Base-by-base conservation (phyloP, 2,113 vertebrate species). In the Balaeniceps rex region DNA sequence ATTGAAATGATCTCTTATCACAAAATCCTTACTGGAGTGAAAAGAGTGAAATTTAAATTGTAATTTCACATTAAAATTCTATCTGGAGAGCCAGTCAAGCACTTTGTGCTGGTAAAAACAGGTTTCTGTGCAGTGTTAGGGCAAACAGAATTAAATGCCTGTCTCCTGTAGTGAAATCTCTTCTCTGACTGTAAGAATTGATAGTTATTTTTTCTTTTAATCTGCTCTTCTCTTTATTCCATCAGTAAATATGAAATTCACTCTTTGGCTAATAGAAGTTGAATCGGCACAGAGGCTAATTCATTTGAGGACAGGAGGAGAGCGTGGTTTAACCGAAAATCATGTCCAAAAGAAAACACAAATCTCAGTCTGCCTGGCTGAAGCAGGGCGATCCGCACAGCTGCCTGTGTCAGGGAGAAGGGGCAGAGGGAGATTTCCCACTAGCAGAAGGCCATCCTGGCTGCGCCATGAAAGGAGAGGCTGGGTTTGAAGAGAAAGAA, bases 31-130 rank as follows among this genome's bases (percentile, higher is more conserved):
- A 65, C 60, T 87, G 40, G 55, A 84, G 23, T 36, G 86, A 86
- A 81, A 78, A 83, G 29, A 89, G 31, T 65, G 61, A 94, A 87
- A 91, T 77, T n/a, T 90, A 63, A 91, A 71, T 78, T 76, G 19
- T 91, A 58, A 75, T 96, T 97, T 94, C 80, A 83, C 29, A 40
- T 94, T 84, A 40, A 78, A 95, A 66, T 94, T 85, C 26, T 85
- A 3, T 61, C 24, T 16, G 8, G 79, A 91, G 46, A 72, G 33
- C 54, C 9, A 40, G 75, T 87, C 70, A 76, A 64, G 34, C 68
- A 75, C 49, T 90, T 76, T 34, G 24, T 65, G 80, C 61, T 69
- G 40, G 38, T 64, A 79, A 72, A 94, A 96, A 78, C 60, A 87
- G 44, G 40, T 82, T 95, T 94, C 19, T 91, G 12, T 49, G 88